Percentiles rank a stretch among this genome's conserved stretches.
Conservation (phyloP, 2,113 vertebrate species). For the Shinisaurus crocodilurus region DNA sequence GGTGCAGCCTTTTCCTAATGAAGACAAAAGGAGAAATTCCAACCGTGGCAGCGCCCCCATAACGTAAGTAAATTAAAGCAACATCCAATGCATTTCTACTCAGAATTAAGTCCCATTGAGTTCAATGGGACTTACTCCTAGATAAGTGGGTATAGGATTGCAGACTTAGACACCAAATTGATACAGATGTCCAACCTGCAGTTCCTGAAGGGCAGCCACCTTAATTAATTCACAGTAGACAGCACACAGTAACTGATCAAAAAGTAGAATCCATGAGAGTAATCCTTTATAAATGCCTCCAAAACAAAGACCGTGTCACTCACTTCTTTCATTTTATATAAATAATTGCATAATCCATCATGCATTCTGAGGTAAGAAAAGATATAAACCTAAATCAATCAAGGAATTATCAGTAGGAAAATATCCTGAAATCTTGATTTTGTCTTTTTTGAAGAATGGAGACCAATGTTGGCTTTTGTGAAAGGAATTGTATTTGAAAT, state of each 20-base stretch:
- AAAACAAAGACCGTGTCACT: neutral
- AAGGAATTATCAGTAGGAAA: conserved; percentile 6
- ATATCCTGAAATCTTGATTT: neutral
- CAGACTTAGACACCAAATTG: no score
- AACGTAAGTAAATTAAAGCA: no score
- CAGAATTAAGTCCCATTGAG: no score
- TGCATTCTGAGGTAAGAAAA: neutral
- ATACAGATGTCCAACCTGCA: neutral
- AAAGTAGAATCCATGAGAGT: neutral
- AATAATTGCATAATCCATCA: neutral
- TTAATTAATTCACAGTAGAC: neutral
- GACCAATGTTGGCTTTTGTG: neutral
- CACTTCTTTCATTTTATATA: neutral
- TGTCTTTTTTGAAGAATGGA: conserved; percentile 27
- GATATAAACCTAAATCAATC: neutral
- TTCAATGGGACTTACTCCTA: no score
- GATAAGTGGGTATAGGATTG: no score
- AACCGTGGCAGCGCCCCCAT: neutral
- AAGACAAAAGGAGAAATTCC: neutral
- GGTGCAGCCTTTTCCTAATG: neutral
- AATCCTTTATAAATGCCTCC: neutral
- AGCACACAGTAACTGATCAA: neutral
- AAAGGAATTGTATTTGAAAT: conserved; percentile 27
- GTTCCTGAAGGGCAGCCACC: neutral
- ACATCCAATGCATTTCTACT: no score